Evolutionary conservation across 2,797 vertebrate genomes (phyloP).

Genomic region (Hydrophis major): DNA sequence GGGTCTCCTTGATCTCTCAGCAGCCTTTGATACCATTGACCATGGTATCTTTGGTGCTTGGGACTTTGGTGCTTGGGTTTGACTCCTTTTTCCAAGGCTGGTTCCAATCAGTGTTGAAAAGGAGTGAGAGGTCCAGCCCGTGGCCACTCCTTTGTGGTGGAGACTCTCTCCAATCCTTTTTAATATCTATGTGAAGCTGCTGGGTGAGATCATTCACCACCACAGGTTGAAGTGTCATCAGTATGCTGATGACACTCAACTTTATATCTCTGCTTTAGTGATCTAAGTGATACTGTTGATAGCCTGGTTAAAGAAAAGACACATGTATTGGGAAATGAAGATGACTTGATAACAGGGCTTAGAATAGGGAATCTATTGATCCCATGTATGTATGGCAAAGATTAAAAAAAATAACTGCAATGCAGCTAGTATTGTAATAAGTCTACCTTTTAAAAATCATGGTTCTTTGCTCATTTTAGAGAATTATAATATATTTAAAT

Average conservation of each 20-base stretch:
- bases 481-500: constrained; percentile 49
- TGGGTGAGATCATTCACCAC: background rate
- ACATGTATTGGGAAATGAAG: constrained; percentile 40
- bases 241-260: background rate
- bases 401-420: constrained; percentile 52
- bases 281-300: background rate
- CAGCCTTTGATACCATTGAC: background rate
- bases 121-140: background rate
- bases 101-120: background rate
- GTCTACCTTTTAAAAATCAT: constrained; percentile 46
- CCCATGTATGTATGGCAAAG: constrained; percentile 40
- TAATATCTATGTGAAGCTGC: background rate
- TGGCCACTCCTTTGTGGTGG: background rate
- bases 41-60: background rate
- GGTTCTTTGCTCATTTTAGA: constrained; percentile 52
- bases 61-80: background rate
- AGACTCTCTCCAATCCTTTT: background rate
- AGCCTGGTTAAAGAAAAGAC: constrained; percentile 49
- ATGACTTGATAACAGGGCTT: background rate
- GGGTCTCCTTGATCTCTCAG: background rate
- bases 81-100: background rate
- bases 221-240: background rate
- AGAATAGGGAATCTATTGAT: constrained; percentile 13
- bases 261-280: background rate
- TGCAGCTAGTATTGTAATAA: constrained; percentile 51